Conservation (phyloP, 2,888 invertebrate genomes). For the Dyspetes luteomarginatus region DNA sequence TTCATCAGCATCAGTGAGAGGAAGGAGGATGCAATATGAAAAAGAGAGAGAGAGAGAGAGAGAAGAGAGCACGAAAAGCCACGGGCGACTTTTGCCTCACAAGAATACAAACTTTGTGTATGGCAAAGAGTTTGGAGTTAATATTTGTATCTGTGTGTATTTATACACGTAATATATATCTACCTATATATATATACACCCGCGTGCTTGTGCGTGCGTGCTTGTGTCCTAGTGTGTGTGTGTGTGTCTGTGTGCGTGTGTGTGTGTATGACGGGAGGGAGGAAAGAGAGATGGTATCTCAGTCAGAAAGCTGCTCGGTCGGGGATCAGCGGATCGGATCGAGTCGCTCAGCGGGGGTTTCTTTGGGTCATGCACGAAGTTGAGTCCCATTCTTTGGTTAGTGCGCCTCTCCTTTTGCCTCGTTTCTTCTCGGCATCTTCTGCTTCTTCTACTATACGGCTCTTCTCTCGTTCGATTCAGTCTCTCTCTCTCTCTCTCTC, state of each 20-base stretch:
- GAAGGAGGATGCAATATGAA: constrained; percentile 19
- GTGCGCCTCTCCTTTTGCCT: neutral
- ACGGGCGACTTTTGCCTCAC: constrained; percentile 56
- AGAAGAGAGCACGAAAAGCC: constrained; percentile 45
- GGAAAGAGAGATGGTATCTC: constrained; percentile 81
- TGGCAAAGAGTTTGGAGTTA: constrained; percentile 39
- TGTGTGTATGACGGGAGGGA: constrained; percentile 33
- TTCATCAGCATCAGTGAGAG: constrained; percentile 5
- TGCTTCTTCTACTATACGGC: constrained; percentile 43
- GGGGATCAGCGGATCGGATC: constrained; percentile 82
- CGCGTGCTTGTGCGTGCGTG: no score
- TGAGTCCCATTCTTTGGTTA: constrained; percentile 78
- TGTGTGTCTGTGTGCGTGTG: neutral
- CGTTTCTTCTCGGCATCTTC: constrained; percentile 51
- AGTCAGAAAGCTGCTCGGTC: constrained; percentile 79
- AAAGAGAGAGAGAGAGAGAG: constrained; percentile 53
- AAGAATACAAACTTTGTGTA: constrained; percentile 49
- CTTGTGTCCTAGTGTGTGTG: no score
- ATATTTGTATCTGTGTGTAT: constrained; percentile 22
- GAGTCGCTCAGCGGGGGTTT: constrained; percentile 83
- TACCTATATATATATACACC: no score
- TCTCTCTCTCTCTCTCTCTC: constrained; percentile 37
- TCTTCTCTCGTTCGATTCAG: constrained; percentile 54
- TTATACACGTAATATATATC: neutral
- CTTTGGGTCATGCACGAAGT: constrained; percentile 83